These are phyloP conservation scores for Drosophila grimshawi DNA, from an alignment of 1,140 invertebrate species.

Conservation along the genomic window DNA sequence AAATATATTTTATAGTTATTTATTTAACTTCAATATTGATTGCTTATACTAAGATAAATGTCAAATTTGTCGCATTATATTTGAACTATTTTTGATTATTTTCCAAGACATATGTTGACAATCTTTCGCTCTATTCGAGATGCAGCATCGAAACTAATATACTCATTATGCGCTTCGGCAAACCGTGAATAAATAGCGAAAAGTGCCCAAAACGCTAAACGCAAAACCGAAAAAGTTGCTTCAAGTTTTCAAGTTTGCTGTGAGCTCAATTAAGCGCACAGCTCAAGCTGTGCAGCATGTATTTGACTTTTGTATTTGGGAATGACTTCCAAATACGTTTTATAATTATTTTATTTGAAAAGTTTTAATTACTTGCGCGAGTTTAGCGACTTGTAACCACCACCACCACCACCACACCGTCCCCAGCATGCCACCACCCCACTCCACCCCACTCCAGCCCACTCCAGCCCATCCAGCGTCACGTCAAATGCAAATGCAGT, in stretches of 20 bases:
- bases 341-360: slow-evolving; percentile 82
- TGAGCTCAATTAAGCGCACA: slow-evolving; percentile 63
- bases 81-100: too few species aligned
- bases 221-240: slow-evolving; percentile 22
- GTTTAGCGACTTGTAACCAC: slow-evolving; percentile 6
- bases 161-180: background rate
- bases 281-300: slow-evolving; percentile 48
- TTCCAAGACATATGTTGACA: too few species aligned
- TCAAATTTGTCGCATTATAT: too few species aligned
- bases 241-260: slow-evolving; percentile 26
- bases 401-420: too few species aligned
- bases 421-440: too few species aligned
- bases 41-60: too few species aligned
- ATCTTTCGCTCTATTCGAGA: too few species aligned
- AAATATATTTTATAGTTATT: too few species aligned
- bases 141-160: background rate
- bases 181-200: background rate
- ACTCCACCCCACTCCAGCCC: background rate
- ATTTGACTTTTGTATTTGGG: slow-evolving; percentile 76
- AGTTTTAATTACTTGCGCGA: slow-evolving; percentile 80
- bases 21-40: too few species aligned
- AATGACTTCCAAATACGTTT: slow-evolving; percentile 72
- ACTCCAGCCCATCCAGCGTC: background rate
- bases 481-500: slow-evolving; percentile 12
- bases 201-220: background rate